Percentiles rank a stretch among this genome's conserved stretches.
Evolutionary conservation across 2,797 vertebrate species (phyloP).

Genomic region (Alcedo quadribrachys): DNA sequence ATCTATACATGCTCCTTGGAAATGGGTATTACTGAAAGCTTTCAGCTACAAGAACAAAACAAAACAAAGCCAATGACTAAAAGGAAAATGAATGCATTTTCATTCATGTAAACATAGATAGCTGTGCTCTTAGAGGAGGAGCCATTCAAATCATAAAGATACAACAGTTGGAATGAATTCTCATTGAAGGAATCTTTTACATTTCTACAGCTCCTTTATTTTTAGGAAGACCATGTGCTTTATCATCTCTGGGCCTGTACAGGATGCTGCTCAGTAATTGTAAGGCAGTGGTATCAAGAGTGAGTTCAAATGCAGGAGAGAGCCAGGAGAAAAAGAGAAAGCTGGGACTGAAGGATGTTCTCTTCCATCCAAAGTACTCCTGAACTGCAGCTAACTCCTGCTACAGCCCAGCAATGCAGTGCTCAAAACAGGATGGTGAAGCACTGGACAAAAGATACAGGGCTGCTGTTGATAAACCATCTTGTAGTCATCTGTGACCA

Average conservation of each 20-base stretch:
- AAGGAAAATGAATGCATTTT: conserved; percentile 27
- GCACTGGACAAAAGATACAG: background rate
- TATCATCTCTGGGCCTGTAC: background rate
- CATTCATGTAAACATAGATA: conserved; percentile 33
- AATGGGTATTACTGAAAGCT: conserved; percentile 81
- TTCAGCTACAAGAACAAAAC: conserved; percentile 80
- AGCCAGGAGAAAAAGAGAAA: background rate
- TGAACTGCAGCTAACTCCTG: background rate
- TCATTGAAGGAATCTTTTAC: background rate
- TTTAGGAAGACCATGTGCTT: background rate
- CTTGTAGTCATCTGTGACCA: background rate
- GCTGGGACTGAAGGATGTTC: background rate
- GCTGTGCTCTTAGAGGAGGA: background rate
- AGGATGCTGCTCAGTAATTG: background rate
- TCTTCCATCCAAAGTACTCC: background rate
- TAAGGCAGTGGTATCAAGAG: background rate
- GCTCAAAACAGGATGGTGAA: background rate
- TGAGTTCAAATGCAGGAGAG: background rate
- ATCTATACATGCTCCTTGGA: conserved; percentile 81
- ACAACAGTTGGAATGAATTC: background rate
- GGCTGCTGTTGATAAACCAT: background rate
- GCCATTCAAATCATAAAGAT: background rate
- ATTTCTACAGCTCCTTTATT: background rate
- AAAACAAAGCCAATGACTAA: conserved; percentile 56
- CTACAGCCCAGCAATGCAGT: background rate